phyloP scores from a whole-genome alignment of 2,113 vertebrate genomes.

The Sapayoa aenigma region DNA sequence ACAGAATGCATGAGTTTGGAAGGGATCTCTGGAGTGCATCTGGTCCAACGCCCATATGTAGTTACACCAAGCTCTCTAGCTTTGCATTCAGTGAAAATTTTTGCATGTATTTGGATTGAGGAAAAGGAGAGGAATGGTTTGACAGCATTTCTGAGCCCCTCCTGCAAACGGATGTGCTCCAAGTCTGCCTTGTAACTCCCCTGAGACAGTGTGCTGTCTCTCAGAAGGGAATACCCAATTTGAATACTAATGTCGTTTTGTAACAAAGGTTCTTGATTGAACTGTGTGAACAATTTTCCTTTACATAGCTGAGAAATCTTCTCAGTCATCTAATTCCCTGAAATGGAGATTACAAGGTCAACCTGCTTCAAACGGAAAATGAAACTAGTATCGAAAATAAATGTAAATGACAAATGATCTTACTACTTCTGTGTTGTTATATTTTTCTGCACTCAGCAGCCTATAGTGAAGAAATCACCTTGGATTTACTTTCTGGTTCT shows the following conservation, averaged over 20 bases:
- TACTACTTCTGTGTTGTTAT: not conserved
- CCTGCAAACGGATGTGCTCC: not conserved
- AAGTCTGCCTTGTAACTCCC: not conserved
- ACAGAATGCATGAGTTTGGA: not conserved
- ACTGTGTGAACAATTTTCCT: not conserved
- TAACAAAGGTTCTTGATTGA: not conserved
- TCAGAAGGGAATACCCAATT: not conserved
- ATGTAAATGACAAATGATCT: not conserved
- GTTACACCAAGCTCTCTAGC: not conserved
- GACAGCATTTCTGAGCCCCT: not conserved
- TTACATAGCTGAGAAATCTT: not conserved
- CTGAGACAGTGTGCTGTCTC: not conserved
- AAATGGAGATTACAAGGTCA: not conserved
- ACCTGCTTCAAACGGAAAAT: not conserved
- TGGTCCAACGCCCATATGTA: not conserved
- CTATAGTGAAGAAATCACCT: not conserved
- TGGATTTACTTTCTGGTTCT: not conserved
- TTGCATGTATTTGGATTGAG: accelerated
- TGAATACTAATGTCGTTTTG: not conserved
- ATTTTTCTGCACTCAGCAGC: not conserved
- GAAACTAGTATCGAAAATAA: not conserved
- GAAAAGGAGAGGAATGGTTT: not conserved
- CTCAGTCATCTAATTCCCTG: not conserved
- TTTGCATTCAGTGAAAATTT: not conserved
- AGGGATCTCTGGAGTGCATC: not conserved